Evolutionary conservation across 2,888 invertebrate species (phyloP).

Genomic region (Limnephilus rhombicus): DNA sequence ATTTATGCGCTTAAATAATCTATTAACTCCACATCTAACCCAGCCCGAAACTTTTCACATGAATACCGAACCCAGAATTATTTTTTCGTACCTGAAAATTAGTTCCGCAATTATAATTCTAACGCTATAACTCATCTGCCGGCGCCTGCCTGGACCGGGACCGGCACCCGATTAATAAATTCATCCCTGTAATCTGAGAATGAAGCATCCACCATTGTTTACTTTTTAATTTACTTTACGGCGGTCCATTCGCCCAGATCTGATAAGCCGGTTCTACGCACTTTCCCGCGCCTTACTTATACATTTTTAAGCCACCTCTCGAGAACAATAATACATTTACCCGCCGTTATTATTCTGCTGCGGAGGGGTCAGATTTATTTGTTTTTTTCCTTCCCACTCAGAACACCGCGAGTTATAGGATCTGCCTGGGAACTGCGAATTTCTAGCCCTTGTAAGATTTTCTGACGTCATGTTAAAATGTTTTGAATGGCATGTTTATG

Average conservation of each 20-base stretch:
- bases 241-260: conserved; percentile 48
- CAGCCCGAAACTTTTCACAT: background rate
- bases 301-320: conserved; percentile 60
- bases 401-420: background rate
- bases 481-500: background rate
- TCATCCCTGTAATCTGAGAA: conserved; percentile 50
- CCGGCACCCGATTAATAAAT: conserved; percentile 50
- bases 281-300: conserved; percentile 26
- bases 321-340: conserved; percentile 65
- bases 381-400: conserved; percentile 36
- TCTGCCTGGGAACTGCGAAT: background rate
- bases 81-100: conserved; percentile 10
- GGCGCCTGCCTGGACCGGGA: background rate
- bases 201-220: conserved; percentile 45
- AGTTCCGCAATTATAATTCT: conserved; percentile 36
- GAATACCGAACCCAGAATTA: background rate
- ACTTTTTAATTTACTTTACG: conserved; percentile 55
- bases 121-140: conserved; percentile 30
- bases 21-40: background rate
- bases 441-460: background rate
- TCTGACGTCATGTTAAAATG: background rate
- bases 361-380: conserved; percentile 58
- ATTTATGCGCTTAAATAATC: background rate
- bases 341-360: conserved; percentile 58
- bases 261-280: conserved; percentile 46